A percentile compares a stretch with the other conserved stretches of the same genome.
These are phyloP conservation scores for Heliocidaris erythrogramma DNA, from an alignment of 35 echinoderm and acorn worm species.

Conservation along the genomic window DNA sequence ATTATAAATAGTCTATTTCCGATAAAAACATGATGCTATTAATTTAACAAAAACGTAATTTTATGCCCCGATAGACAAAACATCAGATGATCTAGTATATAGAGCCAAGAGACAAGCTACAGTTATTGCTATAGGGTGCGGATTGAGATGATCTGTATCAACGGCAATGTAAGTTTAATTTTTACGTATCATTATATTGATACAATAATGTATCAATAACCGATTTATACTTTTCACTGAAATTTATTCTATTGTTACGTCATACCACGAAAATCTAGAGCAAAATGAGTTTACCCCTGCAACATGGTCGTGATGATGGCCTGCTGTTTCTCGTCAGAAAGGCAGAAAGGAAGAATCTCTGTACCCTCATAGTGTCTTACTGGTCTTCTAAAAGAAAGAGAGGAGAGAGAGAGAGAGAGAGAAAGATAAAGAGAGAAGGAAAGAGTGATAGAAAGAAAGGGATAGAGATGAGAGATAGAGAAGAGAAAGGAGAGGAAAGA, in stretches of 20 bases:
- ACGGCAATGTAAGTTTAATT: conserved; percentile 56
- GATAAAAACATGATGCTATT: too few relatives aligned
- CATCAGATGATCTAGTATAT: conserved; percentile 47
- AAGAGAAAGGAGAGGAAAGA: neutral
- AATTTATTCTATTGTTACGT: neutral
- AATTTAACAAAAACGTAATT: too few relatives aligned
- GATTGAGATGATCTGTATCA: conserved; percentile 81
- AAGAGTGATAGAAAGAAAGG: neutral
- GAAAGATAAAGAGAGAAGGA: neutral
- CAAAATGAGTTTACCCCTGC: too few relatives aligned
- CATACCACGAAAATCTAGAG: too few relatives aligned
- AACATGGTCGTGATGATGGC: too few relatives aligned
- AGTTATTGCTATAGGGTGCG: conserved; percentile 73
- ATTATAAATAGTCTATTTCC: too few relatives aligned
- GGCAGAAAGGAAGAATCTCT: too few relatives aligned
- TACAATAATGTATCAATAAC: neutral
- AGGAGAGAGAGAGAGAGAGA: neutral
- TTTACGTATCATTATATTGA: neutral
- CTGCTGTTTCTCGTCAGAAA: too few relatives aligned
- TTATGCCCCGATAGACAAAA: too few relatives aligned
- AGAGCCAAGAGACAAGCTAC: conserved; percentile 72
- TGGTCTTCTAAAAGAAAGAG: too few relatives aligned
- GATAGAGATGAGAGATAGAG: neutral
- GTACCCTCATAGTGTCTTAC: too few relatives aligned
- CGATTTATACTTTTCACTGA: neutral